Percentiles rank a stretch among this genome's conserved stretches.
phyloP scores from a whole-genome alignment of 2,888 invertebrate species.

The Catocala fraxini region DNA sequence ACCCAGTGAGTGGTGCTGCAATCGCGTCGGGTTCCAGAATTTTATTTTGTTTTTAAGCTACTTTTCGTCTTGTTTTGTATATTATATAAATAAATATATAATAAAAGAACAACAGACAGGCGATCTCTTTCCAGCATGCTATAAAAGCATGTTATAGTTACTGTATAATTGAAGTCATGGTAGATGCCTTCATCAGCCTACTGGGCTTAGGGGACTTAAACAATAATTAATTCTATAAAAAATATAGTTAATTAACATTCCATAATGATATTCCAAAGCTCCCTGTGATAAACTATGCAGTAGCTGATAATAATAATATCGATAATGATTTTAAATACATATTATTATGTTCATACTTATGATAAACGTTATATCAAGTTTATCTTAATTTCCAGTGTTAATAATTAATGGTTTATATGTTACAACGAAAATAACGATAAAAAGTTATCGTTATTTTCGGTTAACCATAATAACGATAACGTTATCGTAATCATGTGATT shows the following conservation, averaged over 20 bases:
- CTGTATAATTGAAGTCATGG: too few species aligned
- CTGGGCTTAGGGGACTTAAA: slow-evolving; percentile 20
- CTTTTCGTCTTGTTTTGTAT: too few species aligned
- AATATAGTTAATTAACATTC: slow-evolving; percentile 46
- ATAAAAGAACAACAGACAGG: too few species aligned
- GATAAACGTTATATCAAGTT: slow-evolving; percentile 29
- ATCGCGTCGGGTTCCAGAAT: too few species aligned
- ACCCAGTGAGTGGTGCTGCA: too few species aligned
- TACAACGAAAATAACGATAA: too few species aligned
- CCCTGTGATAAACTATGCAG: slow-evolving; percentile 61
- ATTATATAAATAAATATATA: too few species aligned
- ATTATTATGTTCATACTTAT: slow-evolving; percentile 21
- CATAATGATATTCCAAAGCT: slow-evolving; percentile 63
- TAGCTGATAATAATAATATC: slow-evolving; percentile 15
- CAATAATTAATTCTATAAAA: slow-evolving; percentile 16
- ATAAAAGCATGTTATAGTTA: too few species aligned
- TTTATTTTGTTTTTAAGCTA: too few species aligned
- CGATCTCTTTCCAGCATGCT: too few species aligned
- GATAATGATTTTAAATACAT: slow-evolving; percentile 33
- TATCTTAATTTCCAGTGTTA: slow-evolving; percentile 25
- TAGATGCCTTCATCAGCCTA: neutral
- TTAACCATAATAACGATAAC: neutral
- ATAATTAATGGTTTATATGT: slow-evolving; percentile 18
- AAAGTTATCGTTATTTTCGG: too few species aligned
- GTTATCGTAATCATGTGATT: neutral